These are phyloP conservation scores for Ceyx margarethae DNA, from an alignment of 2,113 vertebrate species.

Conservation along the genomic window DNA sequence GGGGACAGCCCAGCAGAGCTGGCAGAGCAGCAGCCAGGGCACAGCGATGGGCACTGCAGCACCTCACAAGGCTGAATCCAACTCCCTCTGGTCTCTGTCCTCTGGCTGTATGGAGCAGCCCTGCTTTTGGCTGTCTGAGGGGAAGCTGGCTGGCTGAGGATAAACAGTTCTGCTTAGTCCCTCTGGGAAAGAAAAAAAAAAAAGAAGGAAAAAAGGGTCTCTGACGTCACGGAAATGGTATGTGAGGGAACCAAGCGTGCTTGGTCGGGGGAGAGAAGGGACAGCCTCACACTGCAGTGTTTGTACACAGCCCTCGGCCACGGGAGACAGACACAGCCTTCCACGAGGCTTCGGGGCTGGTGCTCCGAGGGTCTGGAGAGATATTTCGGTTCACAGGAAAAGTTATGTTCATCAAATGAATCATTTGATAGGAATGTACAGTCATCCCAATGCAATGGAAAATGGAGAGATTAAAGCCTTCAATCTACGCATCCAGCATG, in stretches of 20 bases:
- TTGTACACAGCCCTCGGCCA: not conserved
- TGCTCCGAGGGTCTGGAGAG: not conserved
- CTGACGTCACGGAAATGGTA: constrained; percentile 31
- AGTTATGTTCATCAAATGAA: constrained; percentile 64
- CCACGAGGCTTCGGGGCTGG: not conserved
- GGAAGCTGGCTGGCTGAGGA: not conserved
- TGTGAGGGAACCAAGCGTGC: not conserved
- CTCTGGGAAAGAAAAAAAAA: not conserved
- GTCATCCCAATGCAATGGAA: constrained; percentile 58
- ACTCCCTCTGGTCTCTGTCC: not conserved
- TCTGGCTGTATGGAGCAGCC: not conserved
- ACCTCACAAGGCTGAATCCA: not conserved
- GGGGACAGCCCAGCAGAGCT: not conserved
- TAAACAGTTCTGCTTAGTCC: constrained; percentile 31
- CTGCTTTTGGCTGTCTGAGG: not conserved
- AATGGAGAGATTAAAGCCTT: constrained; percentile 43
- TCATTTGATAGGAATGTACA: constrained; percentile 66
- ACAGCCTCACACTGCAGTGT: not conserved
- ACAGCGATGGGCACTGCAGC: not conserved
- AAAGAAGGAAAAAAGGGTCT: constrained; percentile 20
- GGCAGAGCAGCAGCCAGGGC: fast-evolving
- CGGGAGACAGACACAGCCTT: not conserved
- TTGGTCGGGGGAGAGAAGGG: not conserved
- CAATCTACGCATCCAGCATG: constrained; percentile 27
- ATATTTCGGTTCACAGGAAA: not conserved